phyloP scores from a whole-genome alignment of 2,888 invertebrate species.

The Myopa tessellatipennis region DNA sequence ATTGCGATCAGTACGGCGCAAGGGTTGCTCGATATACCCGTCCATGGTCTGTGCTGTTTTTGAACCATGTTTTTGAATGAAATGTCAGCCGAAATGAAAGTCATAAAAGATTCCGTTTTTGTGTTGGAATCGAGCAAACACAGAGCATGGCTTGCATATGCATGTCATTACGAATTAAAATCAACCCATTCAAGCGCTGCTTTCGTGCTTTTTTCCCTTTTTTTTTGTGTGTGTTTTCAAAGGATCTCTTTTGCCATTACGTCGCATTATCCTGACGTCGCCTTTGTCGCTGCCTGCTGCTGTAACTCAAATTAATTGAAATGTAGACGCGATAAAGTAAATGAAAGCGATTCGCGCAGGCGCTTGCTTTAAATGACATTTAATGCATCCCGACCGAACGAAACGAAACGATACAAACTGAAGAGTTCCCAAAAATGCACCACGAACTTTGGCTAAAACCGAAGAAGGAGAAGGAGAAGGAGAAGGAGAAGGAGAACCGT shows the following conservation, averaged over 20 bases:
- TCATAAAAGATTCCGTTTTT: not conserved
- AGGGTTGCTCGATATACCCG: not conserved
- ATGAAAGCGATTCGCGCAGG: slow-evolving; percentile 30
- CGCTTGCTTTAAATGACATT: slow-evolving; percentile 34
- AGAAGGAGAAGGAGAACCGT: not conserved
- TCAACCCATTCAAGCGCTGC: slow-evolving; percentile 29
- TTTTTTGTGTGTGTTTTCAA: slow-evolving; percentile 30
- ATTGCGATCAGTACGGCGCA: not conserved
- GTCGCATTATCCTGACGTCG: slow-evolving; percentile 17
- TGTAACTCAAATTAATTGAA: slow-evolving; percentile 33
- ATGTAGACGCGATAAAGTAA: slow-evolving; percentile 21
- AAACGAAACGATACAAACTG: not conserved
- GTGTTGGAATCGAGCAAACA: not conserved
- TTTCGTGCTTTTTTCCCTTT: slow-evolving; percentile 15
- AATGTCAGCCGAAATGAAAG: not conserved
- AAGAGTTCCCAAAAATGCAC: not conserved
- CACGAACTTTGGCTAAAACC: too few species aligned
- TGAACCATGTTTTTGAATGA: not conserved
- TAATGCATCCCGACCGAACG: slow-evolving; percentile 23
- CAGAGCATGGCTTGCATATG: slow-evolving; percentile 35
- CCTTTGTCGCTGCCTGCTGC: slow-evolving; percentile 4
- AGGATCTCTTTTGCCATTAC: slow-evolving; percentile 34
- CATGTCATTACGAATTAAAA: slow-evolving; percentile 47
- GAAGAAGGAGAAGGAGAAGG: not conserved
- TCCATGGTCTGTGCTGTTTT: too few species aligned